phyloP scores from a whole-genome alignment of 2,797 vertebrate species.

The Steatocranus sp. region DNA sequence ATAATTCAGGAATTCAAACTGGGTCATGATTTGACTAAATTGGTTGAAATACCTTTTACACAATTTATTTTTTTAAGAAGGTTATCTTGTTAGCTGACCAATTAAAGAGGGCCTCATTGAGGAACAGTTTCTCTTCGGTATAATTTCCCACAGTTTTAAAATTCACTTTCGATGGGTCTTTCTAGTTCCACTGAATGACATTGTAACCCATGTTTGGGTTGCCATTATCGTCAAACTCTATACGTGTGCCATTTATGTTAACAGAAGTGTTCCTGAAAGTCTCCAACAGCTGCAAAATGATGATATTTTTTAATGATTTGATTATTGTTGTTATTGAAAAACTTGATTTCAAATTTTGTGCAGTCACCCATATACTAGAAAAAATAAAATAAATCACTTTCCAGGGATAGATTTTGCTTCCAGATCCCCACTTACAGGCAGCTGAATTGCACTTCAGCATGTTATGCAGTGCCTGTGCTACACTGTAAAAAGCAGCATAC shows the following conservation, averaged over 20 bases:
- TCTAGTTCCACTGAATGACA: slow-evolving; percentile 81
- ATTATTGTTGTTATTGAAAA: no score
- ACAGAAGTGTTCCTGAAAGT: slow-evolving; percentile 73
- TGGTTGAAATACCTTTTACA: not conserved
- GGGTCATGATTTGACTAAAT: not conserved
- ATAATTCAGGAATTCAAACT: not conserved
- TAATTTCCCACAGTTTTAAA: slow-evolving; percentile 69
- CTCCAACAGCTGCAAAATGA: slow-evolving; percentile 79
- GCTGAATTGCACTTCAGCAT: slow-evolving; percentile 73
- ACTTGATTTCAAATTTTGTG: no score
- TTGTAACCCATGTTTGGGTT: slow-evolving; percentile 61
- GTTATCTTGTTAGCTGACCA: slow-evolving; percentile 72
- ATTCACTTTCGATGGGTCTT: not conserved
- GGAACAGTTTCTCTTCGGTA: slow-evolving; percentile 12
- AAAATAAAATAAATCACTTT: slow-evolving; percentile 74
- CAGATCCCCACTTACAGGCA: slow-evolving; percentile 46
- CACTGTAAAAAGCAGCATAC: slow-evolving; percentile 79
- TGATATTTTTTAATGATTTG: no score
- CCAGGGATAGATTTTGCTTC: slow-evolving; percentile 77
- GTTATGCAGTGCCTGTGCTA: slow-evolving; percentile 82
- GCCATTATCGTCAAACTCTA: slow-evolving; percentile 75
- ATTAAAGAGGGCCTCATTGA: slow-evolving; percentile 50
- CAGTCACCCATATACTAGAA: no score
- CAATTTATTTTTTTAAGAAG: not conserved
- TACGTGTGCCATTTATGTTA: slow-evolving; percentile 32